Conservation (phyloP, 2,888 invertebrate genomes). For the Drosophila maculinotata region DNA sequence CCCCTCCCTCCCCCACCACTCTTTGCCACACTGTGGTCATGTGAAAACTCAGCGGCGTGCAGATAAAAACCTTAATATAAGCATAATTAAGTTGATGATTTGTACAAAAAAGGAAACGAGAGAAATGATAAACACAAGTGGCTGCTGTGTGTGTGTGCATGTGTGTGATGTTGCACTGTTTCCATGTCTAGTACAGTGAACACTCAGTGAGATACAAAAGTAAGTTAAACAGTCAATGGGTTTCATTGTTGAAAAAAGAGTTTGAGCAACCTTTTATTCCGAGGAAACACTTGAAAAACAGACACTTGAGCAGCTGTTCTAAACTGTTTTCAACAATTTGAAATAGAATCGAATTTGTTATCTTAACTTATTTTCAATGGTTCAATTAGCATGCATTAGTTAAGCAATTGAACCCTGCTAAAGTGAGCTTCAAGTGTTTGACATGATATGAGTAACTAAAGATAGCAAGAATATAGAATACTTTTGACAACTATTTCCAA, state of each 20-base stretch:
- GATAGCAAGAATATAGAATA: no score
- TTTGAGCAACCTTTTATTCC: neutral
- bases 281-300: constrained; percentile 17
- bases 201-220: constrained; percentile 1
- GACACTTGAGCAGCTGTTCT: constrained; percentile 14
- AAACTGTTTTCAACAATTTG: neutral
- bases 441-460: neutral
- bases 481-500: neutral
- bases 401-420: neutral
- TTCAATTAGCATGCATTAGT: constrained; percentile 25
- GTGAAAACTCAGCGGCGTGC: constrained; percentile 74
- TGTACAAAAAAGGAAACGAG: constrained; percentile 75
- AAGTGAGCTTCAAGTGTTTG: constrained; percentile 12
- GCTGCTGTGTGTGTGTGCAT: constrained; percentile 21
- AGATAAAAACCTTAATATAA: constrained; percentile 80
- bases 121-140: constrained; percentile 73
- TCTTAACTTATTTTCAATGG: constrained; percentile 24
- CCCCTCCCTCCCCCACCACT: neutral
- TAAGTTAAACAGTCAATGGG: constrained; percentile 13
- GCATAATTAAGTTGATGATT: constrained; percentile 83
- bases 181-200: constrained; percentile 39
- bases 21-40: constrained; percentile 41
- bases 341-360: constrained; percentile 4
- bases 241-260: constrained; percentile 9
- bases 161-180: constrained; percentile 43